Evolutionary conservation across 2,888 invertebrate genomes (phyloP).

Genomic region (Norana najaformis): DNA sequence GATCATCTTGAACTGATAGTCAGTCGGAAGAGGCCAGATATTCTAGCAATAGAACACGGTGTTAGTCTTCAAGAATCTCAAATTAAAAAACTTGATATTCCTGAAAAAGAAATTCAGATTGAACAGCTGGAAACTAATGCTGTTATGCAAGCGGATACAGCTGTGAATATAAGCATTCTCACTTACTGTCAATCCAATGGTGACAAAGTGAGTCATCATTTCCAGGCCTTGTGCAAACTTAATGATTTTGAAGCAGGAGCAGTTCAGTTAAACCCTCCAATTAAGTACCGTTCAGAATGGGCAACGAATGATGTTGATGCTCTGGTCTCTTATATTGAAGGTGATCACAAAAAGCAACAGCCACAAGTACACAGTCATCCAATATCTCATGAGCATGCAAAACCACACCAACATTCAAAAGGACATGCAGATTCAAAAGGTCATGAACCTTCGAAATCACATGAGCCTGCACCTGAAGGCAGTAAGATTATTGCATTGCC

Average conservation of each 20-base stretch:
- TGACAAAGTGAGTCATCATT: constrained; percentile 5
- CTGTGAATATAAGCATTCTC: neutral
- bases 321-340: constrained; percentile 27
- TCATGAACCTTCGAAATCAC: neutral
- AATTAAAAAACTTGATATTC: neutral
- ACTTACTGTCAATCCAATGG: neutral
- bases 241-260: neutral
- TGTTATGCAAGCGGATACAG: neutral
- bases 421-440: neutral
- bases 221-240: neutral
- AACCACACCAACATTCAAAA: neutral
- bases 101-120: neutral
- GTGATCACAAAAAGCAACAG: neutral
- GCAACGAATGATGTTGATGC: neutral
- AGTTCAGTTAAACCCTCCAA: neutral
- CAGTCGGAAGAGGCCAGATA: neutral
- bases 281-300: neutral
- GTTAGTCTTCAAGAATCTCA: neutral
- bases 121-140: neutral
- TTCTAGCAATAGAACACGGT: neutral
- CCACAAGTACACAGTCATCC: neutral
- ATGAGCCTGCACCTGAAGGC: neutral
- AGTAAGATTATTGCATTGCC: neutral
- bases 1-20: neutral
- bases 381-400: neutral